Conservation (phyloP, 2,113 vertebrate genomes). For the Damaliscus lunatus region DNA sequence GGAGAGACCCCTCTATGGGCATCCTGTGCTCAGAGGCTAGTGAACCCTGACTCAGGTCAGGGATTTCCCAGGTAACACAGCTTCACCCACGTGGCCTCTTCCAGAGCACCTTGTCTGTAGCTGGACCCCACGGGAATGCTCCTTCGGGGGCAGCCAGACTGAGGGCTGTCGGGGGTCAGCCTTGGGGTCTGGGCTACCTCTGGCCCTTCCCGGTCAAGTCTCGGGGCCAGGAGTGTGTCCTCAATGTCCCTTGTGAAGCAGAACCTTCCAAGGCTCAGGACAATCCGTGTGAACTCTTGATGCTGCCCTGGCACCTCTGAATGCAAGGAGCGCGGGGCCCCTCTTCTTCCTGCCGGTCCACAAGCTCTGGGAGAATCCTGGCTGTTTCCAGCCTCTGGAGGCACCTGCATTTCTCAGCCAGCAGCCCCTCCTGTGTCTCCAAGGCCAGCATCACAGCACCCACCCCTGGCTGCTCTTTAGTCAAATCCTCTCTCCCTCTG, state of each 20-base stretch:
- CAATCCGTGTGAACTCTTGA: no score
- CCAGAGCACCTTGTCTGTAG: neutral
- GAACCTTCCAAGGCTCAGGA: neutral
- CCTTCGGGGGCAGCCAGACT: rapidly evolving
- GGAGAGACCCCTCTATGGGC: neutral
- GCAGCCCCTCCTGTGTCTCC: rapidly evolving
- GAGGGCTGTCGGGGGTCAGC: neutral
- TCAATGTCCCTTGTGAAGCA: neutral
- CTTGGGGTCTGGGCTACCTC: neutral
- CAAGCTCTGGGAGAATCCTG: neutral
- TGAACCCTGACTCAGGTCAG: no score
- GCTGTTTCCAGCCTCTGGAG: neutral
- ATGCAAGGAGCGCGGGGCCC: no score
- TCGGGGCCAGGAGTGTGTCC: neutral
- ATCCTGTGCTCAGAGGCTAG: neutral
- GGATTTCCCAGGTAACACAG: neutral
- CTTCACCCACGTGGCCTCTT: neutral
- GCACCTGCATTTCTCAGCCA: rapidly evolving
- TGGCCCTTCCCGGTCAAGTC: neutral
- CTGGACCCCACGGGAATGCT: neutral
- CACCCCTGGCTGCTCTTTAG: no score
- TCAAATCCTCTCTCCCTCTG: neutral
- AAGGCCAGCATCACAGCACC: neutral
- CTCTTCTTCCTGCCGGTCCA: rapidly evolving
- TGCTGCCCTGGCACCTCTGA: neutral